Conservation (phyloP, 2,797 vertebrate genomes). For the Caiman crocodilus region DNA sequence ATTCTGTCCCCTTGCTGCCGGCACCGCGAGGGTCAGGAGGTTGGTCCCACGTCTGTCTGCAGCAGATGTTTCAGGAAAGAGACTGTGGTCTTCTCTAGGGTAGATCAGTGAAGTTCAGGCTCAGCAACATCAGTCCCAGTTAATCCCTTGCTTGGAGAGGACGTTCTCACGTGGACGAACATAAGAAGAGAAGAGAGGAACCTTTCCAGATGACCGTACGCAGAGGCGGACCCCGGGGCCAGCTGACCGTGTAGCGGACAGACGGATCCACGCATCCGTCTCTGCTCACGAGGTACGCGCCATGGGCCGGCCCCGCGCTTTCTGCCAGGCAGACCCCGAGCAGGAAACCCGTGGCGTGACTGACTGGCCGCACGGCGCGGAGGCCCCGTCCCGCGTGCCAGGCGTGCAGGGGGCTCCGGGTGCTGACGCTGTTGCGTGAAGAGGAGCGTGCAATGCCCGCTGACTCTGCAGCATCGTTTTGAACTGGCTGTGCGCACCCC, state of each 20-base stretch:
- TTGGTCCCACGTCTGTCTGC: not conserved
- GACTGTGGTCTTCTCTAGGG: not conserved
- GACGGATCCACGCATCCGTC: not conserved
- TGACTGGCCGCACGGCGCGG: no score
- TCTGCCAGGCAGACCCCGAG: not conserved
- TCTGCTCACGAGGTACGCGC: not conserved
- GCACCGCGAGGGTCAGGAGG: not conserved
- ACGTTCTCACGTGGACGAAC: not conserved
- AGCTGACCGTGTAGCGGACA: accelerated
- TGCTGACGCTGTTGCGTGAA: not conserved
- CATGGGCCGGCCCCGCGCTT: not conserved
- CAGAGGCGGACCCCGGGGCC: accelerated
- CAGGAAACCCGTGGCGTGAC: not conserved
- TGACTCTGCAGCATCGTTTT: not conserved
- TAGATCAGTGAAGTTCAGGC: accelerated
- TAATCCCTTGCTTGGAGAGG: not conserved
- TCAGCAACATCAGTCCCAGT: not conserved
- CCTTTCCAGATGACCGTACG: accelerated
- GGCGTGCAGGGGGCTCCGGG: not conserved
- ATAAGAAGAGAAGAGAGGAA: not conserved
- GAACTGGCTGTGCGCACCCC: no score
- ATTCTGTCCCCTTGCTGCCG: not conserved
- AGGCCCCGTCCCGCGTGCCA: no score
- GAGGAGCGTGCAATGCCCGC: slow-evolving; percentile 53
- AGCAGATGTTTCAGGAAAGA: not conserved